Conservation (phyloP, 2,888 invertebrate genomes). For the Limnephilus marmoratus region DNA sequence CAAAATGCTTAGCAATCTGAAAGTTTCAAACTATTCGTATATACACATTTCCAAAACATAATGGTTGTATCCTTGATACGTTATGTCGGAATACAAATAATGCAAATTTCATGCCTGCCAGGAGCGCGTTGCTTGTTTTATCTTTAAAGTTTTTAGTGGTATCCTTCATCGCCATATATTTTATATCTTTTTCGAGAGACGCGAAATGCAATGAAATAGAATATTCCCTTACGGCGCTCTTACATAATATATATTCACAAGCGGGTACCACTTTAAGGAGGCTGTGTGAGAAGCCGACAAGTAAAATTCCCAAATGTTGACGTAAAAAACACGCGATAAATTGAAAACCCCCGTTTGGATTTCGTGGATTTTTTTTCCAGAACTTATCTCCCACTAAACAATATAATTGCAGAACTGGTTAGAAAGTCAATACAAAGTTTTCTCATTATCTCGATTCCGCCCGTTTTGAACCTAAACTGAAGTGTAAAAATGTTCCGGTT, state of each 20-base stretch:
- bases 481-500: background rate
- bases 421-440: conserved; percentile 26
- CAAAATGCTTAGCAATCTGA: background rate
- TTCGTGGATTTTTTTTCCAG: background rate
- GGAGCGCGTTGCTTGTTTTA: conserved; percentile 7
- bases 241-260: conserved; percentile 12
- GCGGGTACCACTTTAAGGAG: conserved; percentile 6
- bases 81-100: background rate
- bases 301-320: conserved; percentile 31
- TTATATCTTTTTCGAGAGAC: background rate
- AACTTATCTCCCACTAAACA: background rate
- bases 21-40: background rate
- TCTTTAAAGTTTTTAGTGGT: conserved; percentile 9
- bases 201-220: conserved; percentile 26
- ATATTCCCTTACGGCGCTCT: background rate
- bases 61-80: background rate
- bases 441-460: conserved; percentile 3
- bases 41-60: background rate
- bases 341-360: background rate
- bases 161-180: background rate
- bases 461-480: background rate
- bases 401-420: conserved; percentile 2
- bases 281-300: background rate
- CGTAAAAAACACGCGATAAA: conserved; percentile 43
- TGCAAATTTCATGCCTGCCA: background rate